These are phyloP conservation scores for Semicossyphus pulcher DNA, from an alignment of 2,113 vertebrate species.

Conservation along the genomic window DNA sequence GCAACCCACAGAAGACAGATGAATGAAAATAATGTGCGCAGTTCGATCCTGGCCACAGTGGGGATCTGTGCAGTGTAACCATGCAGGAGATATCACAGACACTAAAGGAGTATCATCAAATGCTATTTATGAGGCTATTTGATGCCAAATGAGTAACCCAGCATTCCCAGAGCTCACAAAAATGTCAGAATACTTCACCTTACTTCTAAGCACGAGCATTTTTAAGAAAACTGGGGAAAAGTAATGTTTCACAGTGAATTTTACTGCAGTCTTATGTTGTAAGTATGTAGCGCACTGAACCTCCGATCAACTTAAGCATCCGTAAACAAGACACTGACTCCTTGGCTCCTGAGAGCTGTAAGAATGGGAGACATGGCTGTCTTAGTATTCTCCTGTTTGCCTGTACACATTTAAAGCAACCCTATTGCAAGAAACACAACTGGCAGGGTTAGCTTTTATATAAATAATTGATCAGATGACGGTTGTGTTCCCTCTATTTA, in stretches of 20 bases:
- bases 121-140: slow-evolving; percentile 49
- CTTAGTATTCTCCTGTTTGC: no score
- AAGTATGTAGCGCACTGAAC: not conserved
- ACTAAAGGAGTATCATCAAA: slow-evolving; percentile 38
- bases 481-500: no score
- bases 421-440: no score
- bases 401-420: no score
- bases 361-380: no score
- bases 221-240: slow-evolving; percentile 1
- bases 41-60: slow-evolving; percentile 37
- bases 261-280: not conserved
- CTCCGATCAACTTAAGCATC: not conserved
- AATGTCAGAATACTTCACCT: slow-evolving; percentile 12
- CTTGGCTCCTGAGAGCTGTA: no score
- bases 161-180: slow-evolving; percentile 16
- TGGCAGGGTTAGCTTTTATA: no score
- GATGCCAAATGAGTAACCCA: slow-evolving; percentile 16
- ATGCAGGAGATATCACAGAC: slow-evolving; percentile 43
- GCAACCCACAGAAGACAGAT: slow-evolving; percentile 71
- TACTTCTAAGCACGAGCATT: slow-evolving; percentile 5
- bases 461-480: no score
- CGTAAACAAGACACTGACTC: not conserved
- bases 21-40: slow-evolving; percentile 72
- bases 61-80: slow-evolving; percentile 28
- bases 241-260: slow-evolving; percentile 3